These are phyloP conservation scores for Spea hammondii DNA, from an alignment of 2,797 vertebrate species.

Conservation along the genomic window DNA sequence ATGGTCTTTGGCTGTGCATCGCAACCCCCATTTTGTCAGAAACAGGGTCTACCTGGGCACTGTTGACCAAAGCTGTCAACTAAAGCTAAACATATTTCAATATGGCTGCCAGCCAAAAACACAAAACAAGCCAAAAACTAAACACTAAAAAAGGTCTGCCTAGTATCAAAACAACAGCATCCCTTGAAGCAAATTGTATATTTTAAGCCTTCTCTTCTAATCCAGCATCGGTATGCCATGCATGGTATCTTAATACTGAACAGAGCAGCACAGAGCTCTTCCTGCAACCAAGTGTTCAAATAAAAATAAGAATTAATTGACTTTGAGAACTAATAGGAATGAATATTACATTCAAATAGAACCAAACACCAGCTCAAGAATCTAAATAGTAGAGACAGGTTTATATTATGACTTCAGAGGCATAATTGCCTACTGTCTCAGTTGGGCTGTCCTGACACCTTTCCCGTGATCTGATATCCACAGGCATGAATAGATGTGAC, in stretches of 20 bases:
- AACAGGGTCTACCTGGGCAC: conserved; percentile 64
- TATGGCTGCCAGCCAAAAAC: conserved; percentile 67
- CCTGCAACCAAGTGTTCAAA: not conserved
- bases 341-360: not conserved
- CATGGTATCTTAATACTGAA: conserved; percentile 6
- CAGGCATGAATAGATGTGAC: too few species aligned
- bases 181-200: conserved; percentile 34
- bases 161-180: conserved; percentile 66
- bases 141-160: conserved; percentile 68
- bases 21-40: conserved; percentile 43
- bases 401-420: too few species aligned
- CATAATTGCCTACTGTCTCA: too few species aligned
- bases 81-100: conserved; percentile 71
- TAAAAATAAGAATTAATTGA: not conserved
- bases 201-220: conserved; percentile 20
- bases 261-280: not conserved
- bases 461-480: too few species aligned
- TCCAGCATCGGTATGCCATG: conserved; percentile 10
- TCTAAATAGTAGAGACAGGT: too few species aligned
- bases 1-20: conserved; percentile 50
- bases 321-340: not conserved
- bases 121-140: conserved; percentile 69
- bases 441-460: too few species aligned
- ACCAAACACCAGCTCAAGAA: not conserved
- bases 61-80: conserved; percentile 70